phyloP scores from a whole-genome alignment of 2,113 vertebrate genomes.

The Rattus norvegicus region GRCr8 NC_086025.1:113196001-113196500 shows the following conservation, averaged over 20 bases:
- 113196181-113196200: constrained; percentile 39
- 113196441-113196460: constrained; percentile 8
- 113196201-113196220: constrained; percentile 47
- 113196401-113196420: constrained; percentile 87
- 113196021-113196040: not conserved
- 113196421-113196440: constrained; percentile 12
- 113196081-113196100: not conserved
- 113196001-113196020: not conserved
- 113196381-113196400: constrained; percentile 95
- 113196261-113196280: not conserved
- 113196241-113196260: not conserved
- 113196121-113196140: not conserved
- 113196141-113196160: not conserved
- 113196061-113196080: not conserved
- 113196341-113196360: constrained; percentile 95
- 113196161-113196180: not conserved
- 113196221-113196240: not conserved
- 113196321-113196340: constrained; percentile 90
- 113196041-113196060: too few relatives aligned
- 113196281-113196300: not conserved
- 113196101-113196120: not conserved
- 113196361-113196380: constrained; percentile 97
- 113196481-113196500: constrained; percentile 37
- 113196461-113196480: not conserved
- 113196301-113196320: not conserved